Conservation (phyloP, 2,113 vertebrate species). For the Cheirogaleus medius region DNA sequence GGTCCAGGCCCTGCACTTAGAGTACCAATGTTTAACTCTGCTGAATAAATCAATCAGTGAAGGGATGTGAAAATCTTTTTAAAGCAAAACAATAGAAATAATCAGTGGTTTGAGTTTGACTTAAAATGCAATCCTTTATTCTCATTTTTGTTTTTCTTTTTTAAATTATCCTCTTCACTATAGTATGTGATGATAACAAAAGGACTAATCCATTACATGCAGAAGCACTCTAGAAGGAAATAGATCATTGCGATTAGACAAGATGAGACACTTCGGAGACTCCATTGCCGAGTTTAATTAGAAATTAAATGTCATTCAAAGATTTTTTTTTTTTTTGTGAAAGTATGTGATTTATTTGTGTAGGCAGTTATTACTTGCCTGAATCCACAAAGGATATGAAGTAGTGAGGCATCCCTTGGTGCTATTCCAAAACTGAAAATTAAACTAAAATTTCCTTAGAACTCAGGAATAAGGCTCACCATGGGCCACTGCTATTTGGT, state of each 20-base stretch:
- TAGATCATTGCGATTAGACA: constrained; percentile 23
- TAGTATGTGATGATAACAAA: not conserved
- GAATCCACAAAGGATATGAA: not conserved
- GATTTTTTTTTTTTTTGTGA: not conserved
- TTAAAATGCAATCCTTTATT: not conserved
- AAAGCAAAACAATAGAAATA: not conserved
- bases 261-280: not conserved
- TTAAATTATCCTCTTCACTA: not conserved
- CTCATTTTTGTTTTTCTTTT: not conserved
- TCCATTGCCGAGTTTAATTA: constrained; percentile 19
- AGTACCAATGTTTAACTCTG: not conserved
- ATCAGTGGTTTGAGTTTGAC: not conserved
- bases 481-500: not conserved
- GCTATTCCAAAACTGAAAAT: constrained; percentile 22
- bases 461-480: not conserved
- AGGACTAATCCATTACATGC: not conserved
- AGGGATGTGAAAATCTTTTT: not conserved
- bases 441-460: not conserved
- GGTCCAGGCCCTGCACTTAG: not conserved
- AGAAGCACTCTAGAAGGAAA: not conserved
- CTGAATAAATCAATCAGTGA: not conserved
- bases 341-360: constrained; percentile 60
- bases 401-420: constrained; percentile 16
- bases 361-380: constrained; percentile 36
- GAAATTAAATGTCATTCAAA: constrained; percentile 56